Conservation (phyloP, 2,113 vertebrate species). For the Trinectes maculatus region DNA sequence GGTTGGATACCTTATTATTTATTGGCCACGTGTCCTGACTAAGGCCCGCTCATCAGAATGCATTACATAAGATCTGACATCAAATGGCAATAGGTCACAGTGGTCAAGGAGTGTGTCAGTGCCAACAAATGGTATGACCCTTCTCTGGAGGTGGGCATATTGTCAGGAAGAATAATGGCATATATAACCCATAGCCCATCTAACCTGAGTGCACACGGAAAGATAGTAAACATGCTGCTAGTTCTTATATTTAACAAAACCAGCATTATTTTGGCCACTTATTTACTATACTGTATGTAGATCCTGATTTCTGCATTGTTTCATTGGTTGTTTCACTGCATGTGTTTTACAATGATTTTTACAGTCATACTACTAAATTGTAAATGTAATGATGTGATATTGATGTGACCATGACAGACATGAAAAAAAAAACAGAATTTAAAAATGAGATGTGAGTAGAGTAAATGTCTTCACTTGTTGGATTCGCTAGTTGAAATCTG, state of each 20-base stretch:
- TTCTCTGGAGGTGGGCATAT: conserved; percentile 45
- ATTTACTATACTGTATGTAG: too few relatives aligned
- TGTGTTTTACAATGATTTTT: neutral
- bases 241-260: too few relatives aligned
- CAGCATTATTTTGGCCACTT: conserved; percentile 41
- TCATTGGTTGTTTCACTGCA: conserved; percentile 19
- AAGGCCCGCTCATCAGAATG: conserved; percentile 8
- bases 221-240: conserved; percentile 39
- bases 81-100: conserved; percentile 53
- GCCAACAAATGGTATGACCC: conserved; percentile 56
- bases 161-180: conserved; percentile 62
- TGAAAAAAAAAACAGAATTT: neutral
- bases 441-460: neutral
- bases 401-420: neutral
- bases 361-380: conserved; percentile 10
- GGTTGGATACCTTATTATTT: conserved; percentile 33
- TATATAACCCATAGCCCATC: conserved; percentile 33
- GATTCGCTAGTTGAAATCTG: neutral
- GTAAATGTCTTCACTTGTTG: neutral
- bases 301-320: neutral
- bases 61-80: conserved; percentile 59
- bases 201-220: conserved; percentile 34
- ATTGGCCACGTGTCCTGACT: conserved; percentile 11
- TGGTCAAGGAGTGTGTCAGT: conserved; percentile 31
- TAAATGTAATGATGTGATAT: too few relatives aligned